phyloP scores from a whole-genome alignment of 2,113 vertebrate genomes.

The Zosterops pallidus region DNA sequence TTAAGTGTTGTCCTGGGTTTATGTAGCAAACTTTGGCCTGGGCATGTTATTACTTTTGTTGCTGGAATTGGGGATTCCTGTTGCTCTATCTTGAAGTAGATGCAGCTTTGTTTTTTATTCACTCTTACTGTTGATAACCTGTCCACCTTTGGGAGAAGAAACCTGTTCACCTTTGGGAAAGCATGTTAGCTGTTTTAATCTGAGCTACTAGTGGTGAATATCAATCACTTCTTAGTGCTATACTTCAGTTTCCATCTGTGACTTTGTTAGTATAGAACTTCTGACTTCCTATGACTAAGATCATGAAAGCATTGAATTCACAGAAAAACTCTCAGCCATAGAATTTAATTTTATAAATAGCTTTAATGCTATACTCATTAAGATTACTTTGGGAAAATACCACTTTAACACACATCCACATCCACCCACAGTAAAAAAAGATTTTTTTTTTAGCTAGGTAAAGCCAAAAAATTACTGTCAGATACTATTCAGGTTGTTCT shows the following conservation, averaged over 20 bases:
- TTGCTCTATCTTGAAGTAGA: neutral
- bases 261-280: slow-evolving; percentile 18
- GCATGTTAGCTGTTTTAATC: neutral
- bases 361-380: neutral
- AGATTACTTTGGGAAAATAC: neutral
- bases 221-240: neutral
- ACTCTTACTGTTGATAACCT: neutral
- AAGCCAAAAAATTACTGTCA: neutral
- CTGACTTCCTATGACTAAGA: neutral
- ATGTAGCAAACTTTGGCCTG: neutral
- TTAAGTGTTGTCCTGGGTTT: neutral
- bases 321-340: neutral
- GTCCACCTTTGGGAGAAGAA: neutral
- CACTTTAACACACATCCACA: neutral
- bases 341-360: slow-evolving; percentile 4
- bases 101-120: neutral
- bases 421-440: neutral
- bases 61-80: neutral
- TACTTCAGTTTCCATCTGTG: neutral
- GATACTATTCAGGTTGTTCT: neutral
- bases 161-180: neutral
- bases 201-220: neutral
- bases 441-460: neutral
- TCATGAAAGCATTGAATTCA: neutral
- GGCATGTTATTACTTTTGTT: neutral